A percentile compares a stretch with the other conserved stretches of the same genome.
phyloP scores from a whole-genome alignment of 2,797 vertebrate species.

The Pampus argenteus region DNA sequence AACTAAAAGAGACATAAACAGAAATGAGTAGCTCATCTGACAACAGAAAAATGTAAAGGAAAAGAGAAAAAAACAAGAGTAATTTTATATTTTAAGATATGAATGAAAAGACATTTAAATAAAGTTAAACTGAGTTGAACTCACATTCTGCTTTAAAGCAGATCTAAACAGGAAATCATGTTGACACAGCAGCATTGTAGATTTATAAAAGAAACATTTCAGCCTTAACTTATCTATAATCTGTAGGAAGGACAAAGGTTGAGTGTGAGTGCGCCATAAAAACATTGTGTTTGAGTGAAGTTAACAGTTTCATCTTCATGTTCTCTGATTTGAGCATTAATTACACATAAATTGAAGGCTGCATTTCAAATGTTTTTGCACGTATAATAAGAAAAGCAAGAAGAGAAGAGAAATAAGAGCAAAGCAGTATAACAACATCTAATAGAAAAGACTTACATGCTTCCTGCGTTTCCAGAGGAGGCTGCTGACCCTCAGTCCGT shows the following conservation, averaged over 20 bases:
- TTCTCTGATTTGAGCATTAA: background rate
- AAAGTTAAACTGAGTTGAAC: no score
- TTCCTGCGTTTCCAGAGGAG: slow-evolving; percentile 80
- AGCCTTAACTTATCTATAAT: background rate
- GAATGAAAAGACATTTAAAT: no score
- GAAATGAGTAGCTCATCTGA: no score
- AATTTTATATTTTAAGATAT: no score
- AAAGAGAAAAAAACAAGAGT: no score
- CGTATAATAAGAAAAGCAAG: background rate
- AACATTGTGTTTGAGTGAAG: no score
- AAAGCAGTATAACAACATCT: accelerated
- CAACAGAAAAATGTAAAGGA: no score
- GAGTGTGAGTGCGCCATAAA: no score
- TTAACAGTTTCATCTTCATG: background rate
- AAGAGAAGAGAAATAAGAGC: background rate
- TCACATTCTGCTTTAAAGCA: no score
- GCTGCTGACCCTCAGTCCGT: slow-evolving; percentile 85
- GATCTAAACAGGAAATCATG: no score
- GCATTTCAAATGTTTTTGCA: background rate
- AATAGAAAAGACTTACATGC: background rate
- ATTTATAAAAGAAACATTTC: background rate
- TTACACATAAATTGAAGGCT: background rate
- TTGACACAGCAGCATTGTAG: no score
- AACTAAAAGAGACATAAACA: no score
- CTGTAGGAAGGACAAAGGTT: background rate